Conservation (phyloP, 2,797 vertebrate species). For the Siniperca scherzeri region DNA sequence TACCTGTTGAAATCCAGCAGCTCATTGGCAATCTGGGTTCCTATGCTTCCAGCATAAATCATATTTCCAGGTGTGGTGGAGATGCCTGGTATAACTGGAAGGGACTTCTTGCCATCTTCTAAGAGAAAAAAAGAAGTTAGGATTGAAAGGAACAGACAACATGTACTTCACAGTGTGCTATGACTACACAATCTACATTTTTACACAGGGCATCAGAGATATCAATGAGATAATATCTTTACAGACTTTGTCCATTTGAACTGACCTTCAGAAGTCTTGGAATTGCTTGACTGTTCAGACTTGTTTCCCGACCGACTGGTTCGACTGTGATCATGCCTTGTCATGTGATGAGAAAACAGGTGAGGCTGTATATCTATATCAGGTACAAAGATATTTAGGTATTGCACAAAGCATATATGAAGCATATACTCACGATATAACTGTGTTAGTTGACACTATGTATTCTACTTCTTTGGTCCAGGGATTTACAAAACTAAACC, state of each 20-base stretch:
- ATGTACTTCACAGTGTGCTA: not conserved
- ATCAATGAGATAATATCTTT: not conserved
- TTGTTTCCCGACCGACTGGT: conserved; percentile 77
- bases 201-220: not conserved
- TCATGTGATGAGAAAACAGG: conserved; percentile 18
- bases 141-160: not conserved
- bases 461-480: conserved; percentile 99
- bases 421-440: conserved; percentile 92
- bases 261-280: conserved; percentile 84
- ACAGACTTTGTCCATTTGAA: not conserved
- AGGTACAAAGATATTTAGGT: not conserved
- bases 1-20: conserved; percentile 93
- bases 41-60: conserved; percentile 92
- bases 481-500: conserved; percentile 98
- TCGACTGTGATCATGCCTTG: conserved; percentile 74
- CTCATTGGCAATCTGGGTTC: conserved; percentile 93
- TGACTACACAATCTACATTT: not conserved
- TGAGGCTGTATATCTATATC: not conserved
- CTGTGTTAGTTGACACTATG: conserved; percentile 96
- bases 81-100: conserved; percentile 88
- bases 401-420: not conserved
- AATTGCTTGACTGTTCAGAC: conserved; percentile 75
- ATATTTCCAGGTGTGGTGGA: conserved; percentile 86
- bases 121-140: conserved; percentile 53
- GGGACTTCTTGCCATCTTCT: conserved; percentile 88